Conservation (phyloP, 2,888 invertebrate genomes). For the Noctua fimbriata region DNA sequence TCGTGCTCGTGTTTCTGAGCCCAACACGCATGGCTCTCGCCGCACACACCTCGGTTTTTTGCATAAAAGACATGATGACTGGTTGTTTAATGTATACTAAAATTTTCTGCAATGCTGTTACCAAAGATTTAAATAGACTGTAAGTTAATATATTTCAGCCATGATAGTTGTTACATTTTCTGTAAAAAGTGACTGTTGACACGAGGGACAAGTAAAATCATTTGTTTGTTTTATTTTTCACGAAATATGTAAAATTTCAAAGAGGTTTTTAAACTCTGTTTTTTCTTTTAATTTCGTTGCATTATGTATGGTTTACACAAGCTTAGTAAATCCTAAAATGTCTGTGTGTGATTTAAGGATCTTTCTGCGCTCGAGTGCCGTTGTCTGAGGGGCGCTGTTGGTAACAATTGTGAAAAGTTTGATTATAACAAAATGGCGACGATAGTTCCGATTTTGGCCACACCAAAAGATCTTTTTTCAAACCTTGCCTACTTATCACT, state of each 20-base stretch:
- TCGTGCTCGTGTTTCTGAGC: neutral
- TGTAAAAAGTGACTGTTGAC: slow-evolving; percentile 9
- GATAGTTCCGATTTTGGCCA: neutral
- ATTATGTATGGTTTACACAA: neutral
- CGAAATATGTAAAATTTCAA: neutral
- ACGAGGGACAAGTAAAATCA: neutral
- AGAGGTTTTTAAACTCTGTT: neutral
- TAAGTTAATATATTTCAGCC: neutral
- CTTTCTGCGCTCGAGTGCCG: neutral
- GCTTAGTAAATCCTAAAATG: neutral
- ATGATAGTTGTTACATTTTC: neutral
- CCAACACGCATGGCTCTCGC: neutral
- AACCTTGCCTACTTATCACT: neutral
- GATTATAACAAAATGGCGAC: neutral
- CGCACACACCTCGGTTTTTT: neutral
- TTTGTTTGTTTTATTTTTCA: neutral
- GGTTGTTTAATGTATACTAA: neutral
- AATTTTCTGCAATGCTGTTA: neutral
- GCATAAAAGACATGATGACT: slow-evolving; percentile 19
- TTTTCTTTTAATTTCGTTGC: neutral
- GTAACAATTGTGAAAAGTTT: neutral
- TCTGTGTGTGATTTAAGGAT: neutral
- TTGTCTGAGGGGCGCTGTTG: too few relatives aligned
- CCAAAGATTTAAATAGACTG: too few relatives aligned
- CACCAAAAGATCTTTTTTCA: neutral